Evolutionary conservation across 2,797 vertebrate species (phyloP).

Genomic region (Halcyon chelicuti): DNA sequence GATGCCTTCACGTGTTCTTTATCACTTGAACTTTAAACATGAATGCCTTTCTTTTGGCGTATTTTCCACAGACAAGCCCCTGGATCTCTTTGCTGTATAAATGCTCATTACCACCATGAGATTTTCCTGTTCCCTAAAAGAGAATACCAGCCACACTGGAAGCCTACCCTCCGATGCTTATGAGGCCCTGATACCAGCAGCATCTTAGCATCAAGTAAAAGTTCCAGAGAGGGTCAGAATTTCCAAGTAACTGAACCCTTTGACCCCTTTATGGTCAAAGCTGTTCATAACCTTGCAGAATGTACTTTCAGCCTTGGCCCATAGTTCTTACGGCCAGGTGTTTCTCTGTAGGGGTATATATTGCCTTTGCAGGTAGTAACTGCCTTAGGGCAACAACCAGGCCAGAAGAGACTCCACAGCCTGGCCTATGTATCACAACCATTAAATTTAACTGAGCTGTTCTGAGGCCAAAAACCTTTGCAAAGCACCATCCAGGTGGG

Average conservation of each 20-base stretch:
- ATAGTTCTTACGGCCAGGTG: not conserved
- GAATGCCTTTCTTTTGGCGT: not conserved
- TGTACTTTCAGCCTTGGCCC: not conserved
- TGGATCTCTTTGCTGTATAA: not conserved
- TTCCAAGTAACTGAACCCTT: not conserved
- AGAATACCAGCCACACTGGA: not conserved
- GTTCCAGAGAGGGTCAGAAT: not conserved
- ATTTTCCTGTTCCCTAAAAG: not conserved
- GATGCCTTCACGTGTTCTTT: not conserved
- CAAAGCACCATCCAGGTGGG: not conserved
- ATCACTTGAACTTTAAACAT: not conserved
- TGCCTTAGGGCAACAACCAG: not conserved
- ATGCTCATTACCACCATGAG: not conserved
- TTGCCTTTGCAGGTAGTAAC: not conserved
- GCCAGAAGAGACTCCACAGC: not conserved
- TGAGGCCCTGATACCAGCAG: not conserved
- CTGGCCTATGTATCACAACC: not conserved
- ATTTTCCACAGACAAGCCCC: not conserved
- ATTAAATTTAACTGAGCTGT: not conserved
- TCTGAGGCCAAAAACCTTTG: not conserved
- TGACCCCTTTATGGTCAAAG: not conserved
- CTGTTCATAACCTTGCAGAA: not conserved
- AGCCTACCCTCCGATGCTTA: not conserved
- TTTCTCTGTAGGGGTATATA: not conserved
- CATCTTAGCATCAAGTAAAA: not conserved